phyloP scores from a whole-genome alignment of 2,113 vertebrate species.

The Sapajus apella region DNA sequence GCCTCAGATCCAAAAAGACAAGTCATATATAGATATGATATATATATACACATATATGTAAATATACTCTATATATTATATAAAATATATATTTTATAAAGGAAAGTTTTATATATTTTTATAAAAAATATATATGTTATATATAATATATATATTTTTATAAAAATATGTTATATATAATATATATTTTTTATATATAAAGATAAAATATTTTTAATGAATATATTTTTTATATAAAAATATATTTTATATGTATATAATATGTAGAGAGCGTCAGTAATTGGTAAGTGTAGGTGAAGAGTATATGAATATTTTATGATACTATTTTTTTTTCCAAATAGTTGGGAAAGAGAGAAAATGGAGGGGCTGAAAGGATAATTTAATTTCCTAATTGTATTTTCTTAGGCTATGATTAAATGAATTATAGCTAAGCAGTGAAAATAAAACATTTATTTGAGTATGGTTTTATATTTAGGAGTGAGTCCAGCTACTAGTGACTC shows the following conservation, averaged over 20 bases:
- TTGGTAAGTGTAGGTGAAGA: not conserved
- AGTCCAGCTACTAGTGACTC: not conserved
- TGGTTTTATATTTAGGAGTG: not conserved
- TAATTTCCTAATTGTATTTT: not conserved
- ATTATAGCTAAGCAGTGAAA: not conserved
- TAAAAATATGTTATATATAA: no score
- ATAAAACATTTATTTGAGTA: not conserved
- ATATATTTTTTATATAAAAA: no score
- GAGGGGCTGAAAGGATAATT: not conserved
- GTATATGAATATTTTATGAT: not conserved
- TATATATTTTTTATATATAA: no score
- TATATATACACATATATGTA: no score
- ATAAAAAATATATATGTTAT: no score
- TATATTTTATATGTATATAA: no score
- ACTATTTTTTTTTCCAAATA: conserved; percentile 13
- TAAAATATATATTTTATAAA: no score
- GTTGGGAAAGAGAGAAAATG: not conserved
- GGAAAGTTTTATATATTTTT: no score
- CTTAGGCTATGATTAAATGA: not conserved
- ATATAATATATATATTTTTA: no score
- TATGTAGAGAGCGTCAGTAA: not conserved
- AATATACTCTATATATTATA: no score
- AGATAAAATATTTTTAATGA: not conserved
- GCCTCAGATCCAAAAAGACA: not conserved
- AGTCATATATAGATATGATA: not conserved